Evolutionary conservation across 2,888 invertebrate genomes (phyloP).

Genomic region (Eupithecia subumbrata): DNA sequence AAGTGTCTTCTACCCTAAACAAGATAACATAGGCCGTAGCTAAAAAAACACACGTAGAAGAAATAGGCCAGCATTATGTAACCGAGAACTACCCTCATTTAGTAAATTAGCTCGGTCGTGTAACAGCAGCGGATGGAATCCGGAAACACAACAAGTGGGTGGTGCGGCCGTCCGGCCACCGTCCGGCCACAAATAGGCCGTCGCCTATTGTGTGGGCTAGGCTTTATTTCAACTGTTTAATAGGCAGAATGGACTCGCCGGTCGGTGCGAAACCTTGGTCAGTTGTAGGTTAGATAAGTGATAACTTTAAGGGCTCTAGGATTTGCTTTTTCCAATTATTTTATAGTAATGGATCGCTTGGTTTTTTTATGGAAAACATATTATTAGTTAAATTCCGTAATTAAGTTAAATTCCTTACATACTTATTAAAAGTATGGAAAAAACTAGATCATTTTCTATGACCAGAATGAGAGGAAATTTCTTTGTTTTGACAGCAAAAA

Average conservation of each 20-base stretch:
- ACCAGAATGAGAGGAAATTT: neutral
- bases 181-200: conserved; percentile 73
- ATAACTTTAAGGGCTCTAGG: conserved; percentile 9
- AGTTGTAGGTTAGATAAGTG: conserved; percentile 11
- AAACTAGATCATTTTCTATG: neutral
- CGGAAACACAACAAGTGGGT: conserved; percentile 79
- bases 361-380: neutral
- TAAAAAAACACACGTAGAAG: conserved; percentile 2
- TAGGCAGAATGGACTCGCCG: conserved; percentile 30
- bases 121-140: conserved; percentile 64
- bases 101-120: conserved; percentile 68
- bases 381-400: too few relatives aligned
- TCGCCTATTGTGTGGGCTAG: conserved; percentile 62
- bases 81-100: conserved; percentile 56
- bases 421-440: neutral
- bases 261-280: conserved; percentile 13
- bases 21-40: neutral
- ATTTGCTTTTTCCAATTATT: neutral
- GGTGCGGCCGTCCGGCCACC: conserved; percentile 52
- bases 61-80: conserved; percentile 41
- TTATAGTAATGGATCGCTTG: neutral
- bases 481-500: neutral
- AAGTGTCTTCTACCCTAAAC: neutral
- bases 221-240: conserved; percentile 59
- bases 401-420: too few relatives aligned